These are phyloP conservation scores for Aphelinus atriplicis DNA, from an alignment of 1,140 invertebrate species.

Conservation along the genomic window DNA sequence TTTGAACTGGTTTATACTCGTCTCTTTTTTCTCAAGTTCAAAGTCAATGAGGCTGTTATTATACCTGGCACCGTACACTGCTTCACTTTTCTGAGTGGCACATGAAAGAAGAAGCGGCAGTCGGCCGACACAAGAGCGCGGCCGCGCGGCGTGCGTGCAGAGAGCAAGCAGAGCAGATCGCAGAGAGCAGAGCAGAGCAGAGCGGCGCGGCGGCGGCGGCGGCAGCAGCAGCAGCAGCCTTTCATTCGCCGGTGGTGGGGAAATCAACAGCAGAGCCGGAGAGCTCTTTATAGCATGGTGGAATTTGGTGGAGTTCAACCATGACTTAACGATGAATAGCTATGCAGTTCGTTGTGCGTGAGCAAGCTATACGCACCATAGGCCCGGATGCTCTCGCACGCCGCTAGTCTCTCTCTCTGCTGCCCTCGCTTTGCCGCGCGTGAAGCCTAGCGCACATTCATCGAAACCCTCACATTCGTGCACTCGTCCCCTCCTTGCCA, in stretches of 20 bases:
- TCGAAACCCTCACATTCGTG: too few relatives aligned
- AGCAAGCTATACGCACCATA: constrained; percentile 16
- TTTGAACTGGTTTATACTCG: too few relatives aligned
- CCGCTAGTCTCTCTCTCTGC: not conserved
- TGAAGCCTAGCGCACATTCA: too few relatives aligned
- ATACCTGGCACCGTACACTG: not conserved
- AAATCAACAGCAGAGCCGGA: not conserved
- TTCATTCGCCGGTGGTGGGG: constrained; percentile 9
- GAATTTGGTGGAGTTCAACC: constrained; percentile 26
- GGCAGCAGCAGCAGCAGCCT: not conserved
- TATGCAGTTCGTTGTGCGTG: constrained; percentile 26
- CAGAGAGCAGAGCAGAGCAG: too few relatives aligned
- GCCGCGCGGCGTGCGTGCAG: too few relatives aligned
- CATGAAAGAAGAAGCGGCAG: not conserved
- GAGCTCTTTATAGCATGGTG: constrained; percentile 20
- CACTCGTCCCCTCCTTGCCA: too few relatives aligned
- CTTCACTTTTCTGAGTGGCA: not conserved
- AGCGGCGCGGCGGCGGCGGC: not conserved
- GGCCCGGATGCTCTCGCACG: not conserved
- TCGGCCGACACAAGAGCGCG: too few relatives aligned
- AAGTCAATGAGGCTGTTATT: not conserved
- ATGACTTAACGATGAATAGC: constrained; percentile 13
- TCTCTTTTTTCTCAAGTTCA: not conserved
- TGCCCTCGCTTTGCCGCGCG: not conserved
- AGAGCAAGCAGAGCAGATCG: too few relatives aligned